Percentiles rank a stretch among this genome's conserved stretches.
Evolutionary conservation across 2,113 vertebrate species (phyloP).

Genomic region (Ursus arctos): DNA sequence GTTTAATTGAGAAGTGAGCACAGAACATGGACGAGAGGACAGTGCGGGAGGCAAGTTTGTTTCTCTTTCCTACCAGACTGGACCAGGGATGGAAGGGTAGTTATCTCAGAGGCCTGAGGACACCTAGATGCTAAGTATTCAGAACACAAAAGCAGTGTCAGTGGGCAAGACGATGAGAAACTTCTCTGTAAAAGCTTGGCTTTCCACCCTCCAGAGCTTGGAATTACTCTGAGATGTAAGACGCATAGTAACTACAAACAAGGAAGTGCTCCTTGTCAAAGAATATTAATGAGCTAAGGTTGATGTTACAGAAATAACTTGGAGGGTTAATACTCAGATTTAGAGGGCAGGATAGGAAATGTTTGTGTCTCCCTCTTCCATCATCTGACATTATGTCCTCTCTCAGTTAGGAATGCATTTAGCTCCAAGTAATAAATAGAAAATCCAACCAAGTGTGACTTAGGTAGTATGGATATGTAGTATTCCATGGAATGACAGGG

Average conservation of each 20-base stretch:
- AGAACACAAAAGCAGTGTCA: background rate
- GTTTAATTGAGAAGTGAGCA: background rate
- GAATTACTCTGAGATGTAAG: background rate
- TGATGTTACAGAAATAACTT: background rate
- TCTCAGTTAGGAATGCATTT: background rate
- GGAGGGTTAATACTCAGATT: background rate
- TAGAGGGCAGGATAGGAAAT: background rate
- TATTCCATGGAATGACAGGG: background rate
- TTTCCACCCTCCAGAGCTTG: background rate
- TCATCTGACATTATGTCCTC: background rate
- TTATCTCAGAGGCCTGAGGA: background rate
- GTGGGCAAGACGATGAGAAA: background rate
- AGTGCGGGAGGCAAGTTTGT: background rate
- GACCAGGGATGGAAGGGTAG: background rate
- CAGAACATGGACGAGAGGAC: background rate
- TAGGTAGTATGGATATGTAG: background rate
- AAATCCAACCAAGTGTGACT: background rate
- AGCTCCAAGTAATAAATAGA: background rate
- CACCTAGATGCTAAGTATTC: background rate
- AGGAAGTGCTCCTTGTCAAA: background rate
- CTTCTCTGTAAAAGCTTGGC: background rate
- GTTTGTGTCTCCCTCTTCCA: background rate
- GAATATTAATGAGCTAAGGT: slow-evolving; percentile 16
- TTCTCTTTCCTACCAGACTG: background rate
- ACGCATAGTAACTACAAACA: background rate